These are phyloP conservation scores for Pollenia labialis DNA, from an alignment of 2,888 invertebrate genomes.

Conservation along the genomic window DNA sequence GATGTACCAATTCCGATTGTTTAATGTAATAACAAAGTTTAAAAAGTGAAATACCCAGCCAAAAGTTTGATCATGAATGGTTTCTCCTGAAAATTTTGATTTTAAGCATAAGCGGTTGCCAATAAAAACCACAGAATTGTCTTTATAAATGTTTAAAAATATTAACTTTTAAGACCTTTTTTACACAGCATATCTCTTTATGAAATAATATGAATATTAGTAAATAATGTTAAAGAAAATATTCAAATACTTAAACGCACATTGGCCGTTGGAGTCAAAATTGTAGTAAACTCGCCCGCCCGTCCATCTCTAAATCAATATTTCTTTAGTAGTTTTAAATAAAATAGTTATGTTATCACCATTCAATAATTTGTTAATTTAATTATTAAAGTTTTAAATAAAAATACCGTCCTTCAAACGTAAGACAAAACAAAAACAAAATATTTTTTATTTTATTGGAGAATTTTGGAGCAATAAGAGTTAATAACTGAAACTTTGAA, in stretches of 20 bases:
- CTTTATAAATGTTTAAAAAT: not conserved
- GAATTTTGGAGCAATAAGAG: not conserved
- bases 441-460: slow-evolving; percentile 5
- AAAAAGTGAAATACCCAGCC: too few relatives aligned
- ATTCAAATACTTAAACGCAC: slow-evolving; percentile 19
- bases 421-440: slow-evolving; percentile 31
- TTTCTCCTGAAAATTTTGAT: too few relatives aligned
- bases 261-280: slow-evolving; percentile 34
- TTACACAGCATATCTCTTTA: slow-evolving; percentile 1
- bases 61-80: too few relatives aligned
- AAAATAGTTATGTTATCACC: slow-evolving; percentile 34
- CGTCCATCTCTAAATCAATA: slow-evolving; percentile 37
- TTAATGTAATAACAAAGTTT: too few relatives aligned
- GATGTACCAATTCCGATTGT: too few relatives aligned
- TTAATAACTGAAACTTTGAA: too few relatives aligned
- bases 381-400: slow-evolving; percentile 44
- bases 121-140: not conserved
- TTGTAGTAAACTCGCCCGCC: slow-evolving; percentile 10
- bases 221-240: not conserved
- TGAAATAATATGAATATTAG: not conserved
- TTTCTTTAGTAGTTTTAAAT: slow-evolving; percentile 39
- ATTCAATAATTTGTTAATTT: slow-evolving; percentile 52
- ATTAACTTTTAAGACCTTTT: not conserved
- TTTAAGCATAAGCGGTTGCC: too few relatives aligned
- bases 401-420: slow-evolving; percentile 59